Base-by-base conservation (phyloP, 2,888 invertebrate genomes). In the Pedicia rivosa region DNA sequence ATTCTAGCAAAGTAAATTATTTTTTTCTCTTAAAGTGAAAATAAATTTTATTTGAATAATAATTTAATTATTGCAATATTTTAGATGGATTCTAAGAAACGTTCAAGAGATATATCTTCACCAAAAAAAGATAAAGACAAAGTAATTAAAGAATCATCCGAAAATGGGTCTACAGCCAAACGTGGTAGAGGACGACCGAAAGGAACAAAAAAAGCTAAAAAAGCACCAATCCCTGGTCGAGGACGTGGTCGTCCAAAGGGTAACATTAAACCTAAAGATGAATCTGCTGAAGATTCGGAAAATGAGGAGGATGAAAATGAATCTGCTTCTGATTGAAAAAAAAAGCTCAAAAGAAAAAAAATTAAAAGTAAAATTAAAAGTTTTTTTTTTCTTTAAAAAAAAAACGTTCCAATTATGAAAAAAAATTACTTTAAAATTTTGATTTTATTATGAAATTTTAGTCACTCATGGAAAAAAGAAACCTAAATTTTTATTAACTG, bases 151-250 rank as follows among this genome's bases (percentile, higher is more conserved):
- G 65, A 65, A 47, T 64, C 66, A 10, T 66, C 66, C 8, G 65
- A 65, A 52, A 68, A 68, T 47, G 66, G 65, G 42, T 65, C 65
- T 42, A 65, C 67, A 37, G 62, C 62, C 33, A 68, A 68, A 57
- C 56, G 68, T 52, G 68, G 68, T 15, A 55, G 68, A 50, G 68
- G 68, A 45, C 60, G 68, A 45, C 68, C 68, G 16, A 68, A 68
- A 48, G 68, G 68, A 25, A 67, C 67, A 55, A 68, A 68, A 54
- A 68, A 64, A 55, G 45, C 56, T 57, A 25, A 26, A 17, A 35
- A 35, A 16, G 15, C 35, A 17, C 35, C 37, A 25, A 33, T 36
- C 8, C 36, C 36, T n/a, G 38, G 31, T 17, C 31, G 33, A 16
- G 39, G 39, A 4, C 14, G 36, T 19, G 39, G 39, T n/a, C 30